Percentiles rank a stretch among this genome's conserved stretches.
phyloP scores from a whole-genome alignment of 2,888 invertebrate species.

The Pardosa pseudoannulata region DNA sequence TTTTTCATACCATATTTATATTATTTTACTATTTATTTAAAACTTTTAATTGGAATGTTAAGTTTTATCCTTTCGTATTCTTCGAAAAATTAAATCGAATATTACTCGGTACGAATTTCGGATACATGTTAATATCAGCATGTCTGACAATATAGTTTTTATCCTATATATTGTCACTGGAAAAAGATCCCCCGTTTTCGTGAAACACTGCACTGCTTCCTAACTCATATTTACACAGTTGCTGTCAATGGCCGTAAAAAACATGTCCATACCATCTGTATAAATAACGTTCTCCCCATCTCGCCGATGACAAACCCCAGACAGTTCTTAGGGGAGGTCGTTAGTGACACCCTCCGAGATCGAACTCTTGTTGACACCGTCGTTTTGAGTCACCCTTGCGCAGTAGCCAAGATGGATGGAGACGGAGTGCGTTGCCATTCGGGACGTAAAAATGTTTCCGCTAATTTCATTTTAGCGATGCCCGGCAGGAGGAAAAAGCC shows the following conservation, averaged over 20 bases:
- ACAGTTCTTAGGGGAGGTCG: conserved; percentile 11
- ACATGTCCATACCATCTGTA: not conserved
- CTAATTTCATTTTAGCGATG: not conserved
- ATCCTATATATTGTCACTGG: no score
- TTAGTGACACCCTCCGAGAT: not conserved
- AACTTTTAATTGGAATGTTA: no score
- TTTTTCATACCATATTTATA: no score
- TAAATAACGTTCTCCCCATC: conserved; percentile 6
- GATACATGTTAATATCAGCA: no score
- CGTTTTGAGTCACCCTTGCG: not conserved
- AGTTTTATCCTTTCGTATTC: no score
- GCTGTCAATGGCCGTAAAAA: not conserved
- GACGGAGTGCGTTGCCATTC: not conserved
- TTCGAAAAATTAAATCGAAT: no score
- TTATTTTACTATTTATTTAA: no score
- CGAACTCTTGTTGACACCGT: not conserved
- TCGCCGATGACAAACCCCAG: not conserved
- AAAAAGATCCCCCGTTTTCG: no score
- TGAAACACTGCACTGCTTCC: no score
- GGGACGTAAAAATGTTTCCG: not conserved
- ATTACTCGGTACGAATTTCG: no score
- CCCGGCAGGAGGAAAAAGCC: no score
- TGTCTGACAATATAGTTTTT: no score
- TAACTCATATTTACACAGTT: not conserved
- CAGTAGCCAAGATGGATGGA: not conserved